These are phyloP conservation scores for Artibeus lituratus DNA, from an alignment of 2,797 vertebrate genomes.

Conservation along the genomic window DNA sequence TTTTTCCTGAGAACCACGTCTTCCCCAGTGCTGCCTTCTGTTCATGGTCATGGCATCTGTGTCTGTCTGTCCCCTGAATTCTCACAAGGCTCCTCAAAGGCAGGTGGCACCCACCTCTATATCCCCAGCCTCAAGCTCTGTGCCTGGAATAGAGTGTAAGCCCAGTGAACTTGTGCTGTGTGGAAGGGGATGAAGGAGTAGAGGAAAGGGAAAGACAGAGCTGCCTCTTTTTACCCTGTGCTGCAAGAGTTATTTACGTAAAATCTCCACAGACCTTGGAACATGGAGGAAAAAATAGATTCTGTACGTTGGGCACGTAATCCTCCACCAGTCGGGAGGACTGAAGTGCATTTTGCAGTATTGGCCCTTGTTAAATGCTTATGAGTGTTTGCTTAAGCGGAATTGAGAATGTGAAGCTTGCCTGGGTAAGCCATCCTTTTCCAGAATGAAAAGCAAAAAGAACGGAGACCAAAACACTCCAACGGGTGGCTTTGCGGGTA, in stretches of 20 bases:
- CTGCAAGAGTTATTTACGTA: not conserved
- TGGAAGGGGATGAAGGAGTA: not conserved
- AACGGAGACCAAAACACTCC: not conserved
- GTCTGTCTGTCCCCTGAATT: not conserved
- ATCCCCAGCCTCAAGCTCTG: rapidly evolving
- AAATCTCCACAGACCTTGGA: not conserved
- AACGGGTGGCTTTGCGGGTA: not conserved
- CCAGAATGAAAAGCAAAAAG: slow-evolving; percentile 21
- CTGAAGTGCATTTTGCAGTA: not conserved
- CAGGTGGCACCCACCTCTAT: not conserved
- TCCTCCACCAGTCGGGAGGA: not conserved
- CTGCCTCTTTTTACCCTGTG: not conserved
- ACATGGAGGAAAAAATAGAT: not conserved
- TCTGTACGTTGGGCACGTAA: not conserved
- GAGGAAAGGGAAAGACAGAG: not conserved
- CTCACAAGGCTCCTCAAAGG: not conserved
- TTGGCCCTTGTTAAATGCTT: not conserved
- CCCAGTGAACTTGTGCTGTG: rapidly evolving
- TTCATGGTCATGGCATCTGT: not conserved
- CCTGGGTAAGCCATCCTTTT: not conserved
- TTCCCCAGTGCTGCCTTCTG: not conserved
- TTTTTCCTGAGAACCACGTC: not conserved
- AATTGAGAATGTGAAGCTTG: not conserved
- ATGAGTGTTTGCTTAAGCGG: slow-evolving; percentile 27
- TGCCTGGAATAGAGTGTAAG: not conserved